Base-by-base conservation (phyloP, 2,888 invertebrate genomes). In the Sarcophaga subvicina region DNA sequence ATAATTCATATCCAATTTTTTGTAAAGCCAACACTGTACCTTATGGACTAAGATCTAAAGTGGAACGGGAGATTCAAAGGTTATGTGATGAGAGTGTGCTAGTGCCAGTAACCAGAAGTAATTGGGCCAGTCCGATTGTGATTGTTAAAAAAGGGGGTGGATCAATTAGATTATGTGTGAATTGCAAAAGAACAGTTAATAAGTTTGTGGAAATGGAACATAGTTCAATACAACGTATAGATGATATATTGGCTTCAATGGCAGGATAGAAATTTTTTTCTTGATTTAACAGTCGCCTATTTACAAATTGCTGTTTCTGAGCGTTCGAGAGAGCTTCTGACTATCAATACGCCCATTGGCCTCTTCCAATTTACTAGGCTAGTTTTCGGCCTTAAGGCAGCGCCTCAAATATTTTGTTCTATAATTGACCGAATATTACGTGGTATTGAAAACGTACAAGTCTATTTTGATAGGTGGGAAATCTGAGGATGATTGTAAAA, bases 121-220 rank as follows among this genome's bases (percentile, higher is more conserved):
- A 90, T 54, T 91, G 89, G 90, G 90, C 90, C 25, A 89, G 88
- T 72, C 91, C 91, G 4, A 88, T 91, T 8, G 90, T 91, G 0
- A 84, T 90, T 64, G 90, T 91, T 2, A 89, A 89, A 25, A 91
- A 92, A 81, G 80, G 75, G 12, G 79, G 81, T 63, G 81, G 81
- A 8, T 80, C 84, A 27, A 82, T 86, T n/a, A 37, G 91, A 73
- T 88, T 92, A n/a, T 91, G 91, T 85, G 89, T 90, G 4, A 90
- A 93, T 89, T 91, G 89, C 66, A 91, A 91, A 80, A 87, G 86
- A 69, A 90, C 91, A 0, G 77, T 88, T 4, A 88, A 88, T 75
- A 86, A 79, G 17, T 76, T 85, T 78, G 71, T 88, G 12, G 66
- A 90, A 62, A 85, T 87, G 27, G 90, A 91, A 25, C 89, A 90